Evolutionary conservation across 2,888 invertebrate species (phyloP), one percentile per base, ranked within the genome.

Genomic region (Bibio marci): DNA sequence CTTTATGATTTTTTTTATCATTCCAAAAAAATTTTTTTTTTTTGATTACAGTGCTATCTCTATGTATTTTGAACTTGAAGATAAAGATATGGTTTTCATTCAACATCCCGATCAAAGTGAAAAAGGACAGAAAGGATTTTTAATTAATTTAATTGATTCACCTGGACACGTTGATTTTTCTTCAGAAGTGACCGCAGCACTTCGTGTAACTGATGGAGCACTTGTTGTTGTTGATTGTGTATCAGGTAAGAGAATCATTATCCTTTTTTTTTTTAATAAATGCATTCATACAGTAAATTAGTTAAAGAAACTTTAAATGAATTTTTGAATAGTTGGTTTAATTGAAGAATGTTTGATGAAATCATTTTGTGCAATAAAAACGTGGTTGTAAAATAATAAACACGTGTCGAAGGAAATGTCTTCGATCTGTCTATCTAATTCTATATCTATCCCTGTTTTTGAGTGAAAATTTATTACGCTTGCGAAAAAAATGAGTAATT

Each of bases 141-240:
- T 99, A 66, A 98, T 99, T 71, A 99, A 99, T 66, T 69, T 99
- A 66, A 99, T 99, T 53, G 98, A 99, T 67, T 98, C 98, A 15
- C 98, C 98, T 50, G 98, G 98, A 49, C 98, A 99, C 82, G 98
- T 99, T 58, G 98, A 99, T 68, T 99, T 99, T 72, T 97, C 97
- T 4, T 94, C 92, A 48, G 97, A 99, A 70, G 98, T 99, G 49
- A 99, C 98, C 40, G 98, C 98, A 54, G 98, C 98, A 51, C 82
- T 99, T 48, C 91, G 98, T 72, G 98, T 99, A 37, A 99, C 98
- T 57, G 98, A 99, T 66, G 98, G 98, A 62, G 98, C 98, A 53
- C 78, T 99, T 44, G 98, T 99, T 40, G 98, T 99, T 37, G 98
- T 99, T 7, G 98, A 99, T 65, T 98, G 98, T 66, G 98, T 98